These are phyloP conservation scores for Gambusia yucatana DNA, from an alignment of 2,797 vertebrate species.

Conservation along the genomic window DNA sequence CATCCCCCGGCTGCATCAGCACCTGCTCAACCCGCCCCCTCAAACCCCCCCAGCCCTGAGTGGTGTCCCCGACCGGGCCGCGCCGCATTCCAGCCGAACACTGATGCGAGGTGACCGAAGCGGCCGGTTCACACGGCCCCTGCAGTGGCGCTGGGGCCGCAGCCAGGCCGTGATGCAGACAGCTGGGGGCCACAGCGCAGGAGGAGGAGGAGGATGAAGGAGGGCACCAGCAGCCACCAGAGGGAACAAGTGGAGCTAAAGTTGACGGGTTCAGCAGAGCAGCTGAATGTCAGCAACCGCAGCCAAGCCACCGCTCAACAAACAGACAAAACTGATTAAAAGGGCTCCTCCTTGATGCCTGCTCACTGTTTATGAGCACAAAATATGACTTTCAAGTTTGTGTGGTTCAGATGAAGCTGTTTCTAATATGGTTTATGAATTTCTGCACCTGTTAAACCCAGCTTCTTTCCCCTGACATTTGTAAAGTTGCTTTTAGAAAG, in stretches of 20 bases:
- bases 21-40: constrained; percentile 64
- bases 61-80: constrained; percentile 63
- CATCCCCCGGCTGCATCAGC: constrained; percentile 37
- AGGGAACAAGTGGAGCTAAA: constrained; percentile 64
- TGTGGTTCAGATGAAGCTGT: not conserved
- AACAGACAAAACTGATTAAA: constrained; percentile 28
- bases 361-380: no score
- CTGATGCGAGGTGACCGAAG: constrained; percentile 82
- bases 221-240: constrained; percentile 69
- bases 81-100: constrained; percentile 75
- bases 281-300: constrained; percentile 66
- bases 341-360: constrained; percentile 5
- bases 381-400: not conserved
- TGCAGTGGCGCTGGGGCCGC: constrained; percentile 61
- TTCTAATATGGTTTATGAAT: not conserved
- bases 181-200: constrained; percentile 59
- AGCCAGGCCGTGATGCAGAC: constrained; percentile 55
- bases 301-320: constrained; percentile 40
- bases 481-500: not conserved
- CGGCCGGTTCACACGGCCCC: constrained; percentile 75
- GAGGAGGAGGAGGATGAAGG: constrained; percentile 37
- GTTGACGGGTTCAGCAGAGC: constrained; percentile 67
- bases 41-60: constrained; percentile 50
- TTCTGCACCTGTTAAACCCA: no score
- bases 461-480: not conserved